Conservation (phyloP, 1,140 invertebrate species). For the Philotrypesis tridentata region DNA sequence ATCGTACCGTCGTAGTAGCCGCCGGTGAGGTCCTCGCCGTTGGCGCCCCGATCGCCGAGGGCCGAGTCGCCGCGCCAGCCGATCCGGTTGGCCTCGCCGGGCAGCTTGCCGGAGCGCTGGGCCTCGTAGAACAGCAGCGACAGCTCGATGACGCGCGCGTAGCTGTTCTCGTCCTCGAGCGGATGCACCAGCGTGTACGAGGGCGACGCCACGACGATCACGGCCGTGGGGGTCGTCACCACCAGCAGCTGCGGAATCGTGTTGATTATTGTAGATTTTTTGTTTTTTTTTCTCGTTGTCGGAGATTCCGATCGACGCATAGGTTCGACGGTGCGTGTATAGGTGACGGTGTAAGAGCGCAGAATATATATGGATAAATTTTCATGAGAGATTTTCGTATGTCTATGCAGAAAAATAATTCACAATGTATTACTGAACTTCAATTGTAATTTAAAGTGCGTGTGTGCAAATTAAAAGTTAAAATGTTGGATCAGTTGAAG, state of each 20-base stretch:
- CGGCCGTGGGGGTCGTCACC: not conserved
- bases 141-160: conserved; percentile 72
- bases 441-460: too few species aligned
- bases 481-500: too few species aligned
- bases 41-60: conserved; percentile 73
- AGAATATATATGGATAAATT: too few species aligned
- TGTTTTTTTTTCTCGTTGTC: too few species aligned
- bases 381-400: too few species aligned
- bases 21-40: conserved; percentile 78
- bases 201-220: not conserved
- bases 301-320: too few species aligned
- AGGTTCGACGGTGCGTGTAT: too few species aligned
- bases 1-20: conserved; percentile 80
- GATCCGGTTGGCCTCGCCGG: conserved; percentile 73
- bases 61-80: conserved; percentile 78
- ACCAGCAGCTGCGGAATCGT: not conserved
- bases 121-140: conserved; percentile 81
- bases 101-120: conserved; percentile 78
- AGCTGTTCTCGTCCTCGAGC: conserved; percentile 67
- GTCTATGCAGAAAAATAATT: too few species aligned
- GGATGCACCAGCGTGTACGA: not conserved
- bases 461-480: too few species aligned
- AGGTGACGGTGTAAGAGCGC: too few species aligned
- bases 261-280: not conserved
- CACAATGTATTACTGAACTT: too few species aligned